Base-by-base conservation (phyloP, 2,888 invertebrate species). In the Thymelicus acteon region DNA sequence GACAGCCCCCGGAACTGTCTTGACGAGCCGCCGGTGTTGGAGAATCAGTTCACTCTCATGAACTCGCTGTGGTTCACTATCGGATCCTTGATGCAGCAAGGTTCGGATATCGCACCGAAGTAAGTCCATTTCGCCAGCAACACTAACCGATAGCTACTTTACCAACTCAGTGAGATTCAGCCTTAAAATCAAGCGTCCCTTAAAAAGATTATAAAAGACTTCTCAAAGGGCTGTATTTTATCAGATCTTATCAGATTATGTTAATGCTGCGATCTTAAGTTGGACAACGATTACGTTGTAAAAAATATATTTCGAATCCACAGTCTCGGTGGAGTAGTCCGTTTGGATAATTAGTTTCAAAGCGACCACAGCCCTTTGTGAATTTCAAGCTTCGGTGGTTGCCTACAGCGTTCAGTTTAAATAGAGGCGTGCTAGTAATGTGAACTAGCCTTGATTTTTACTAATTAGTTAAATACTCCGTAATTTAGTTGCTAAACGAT, bases 11-110 rank as follows among this genome's bases (percentile, higher is more conserved):
- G 97, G 95, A 96, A 96, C 86, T 97, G 97, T 95, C 95, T 97
- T 91, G 96, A 96, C 83, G 97, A 97, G 92, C 96, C 97, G 80
- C 97, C 96, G 88, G 96, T 97, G 84, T 94, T 97, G 90, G 97
- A 98, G 95, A 98, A 98, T 95, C 97, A 97, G 94, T 97, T 98
- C 95, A 97, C 97, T 83, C 95, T 98, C 88, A 95, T 97, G 93
- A 98, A 98, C 95, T 97, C 97, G 90, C 96, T 98, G 90, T 98
- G 98, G 98, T 98, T 98, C 95, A 97, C 97, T 93, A 97, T 98
- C 89, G 97, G 97, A 87, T 97, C 97, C 85, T 96, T 97, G 95
- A 97, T 97, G 96, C 97, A 97, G 95, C 97, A 97, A 95, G 97
- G 97, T 94, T 97, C 97, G 92, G 97, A 97, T 95, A 97, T 98